Evolutionary conservation across 1,140 invertebrate species (phyloP), one percentile per base, ranked within the genome.

Genomic region (Amyelois transitella): DNA sequence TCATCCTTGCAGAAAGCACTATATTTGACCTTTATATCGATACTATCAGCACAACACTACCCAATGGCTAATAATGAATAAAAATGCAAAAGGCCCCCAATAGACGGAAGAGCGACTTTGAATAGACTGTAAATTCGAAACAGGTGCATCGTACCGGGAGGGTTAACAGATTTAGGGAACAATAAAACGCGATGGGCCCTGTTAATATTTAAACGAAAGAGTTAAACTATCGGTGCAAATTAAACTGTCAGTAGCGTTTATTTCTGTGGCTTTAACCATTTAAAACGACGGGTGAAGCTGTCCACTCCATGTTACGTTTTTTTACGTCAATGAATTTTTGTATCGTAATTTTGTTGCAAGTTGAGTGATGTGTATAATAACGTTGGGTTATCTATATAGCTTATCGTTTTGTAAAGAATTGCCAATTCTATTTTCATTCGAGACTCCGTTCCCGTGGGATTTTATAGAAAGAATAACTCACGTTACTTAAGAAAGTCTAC

Each of bases 71-170:
- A 78, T 67, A 62, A 66, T 66, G 73, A 77, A 69, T 71, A 77
- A 81, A 80, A 80, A 75, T 80, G 69, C 66, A 78, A 79, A 81
- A 70, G 65, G 66, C 47, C 55, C 57, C 60, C 59, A 64, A 65
- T 65, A 71, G 64, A 62, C 73, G 75, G 73, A 81, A 80, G 81
- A 84, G 62, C 75, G 66, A 66, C 45, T 75, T 57, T 68, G 71
- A 79, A 79, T 79, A 49, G 69, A 52, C 53, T 44, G 60, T 70
- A 73, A 67, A 75, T 77, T 72, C 50, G 59, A 65, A 72, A 75
- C 77, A 81, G 76, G 81, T 80, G 78, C 69, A 72, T 58, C 43
- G 45, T 57, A 72, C 25, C n/a, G 32, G 12, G 32, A 8, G 60
- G 58, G 53, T 55, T 48, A 64, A 70, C 68, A 62, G 64, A 60